These are phyloP conservation scores for Priapulus caudatus DNA, from an alignment of 2,888 invertebrate genomes.

Conservation along the genomic window DNA sequence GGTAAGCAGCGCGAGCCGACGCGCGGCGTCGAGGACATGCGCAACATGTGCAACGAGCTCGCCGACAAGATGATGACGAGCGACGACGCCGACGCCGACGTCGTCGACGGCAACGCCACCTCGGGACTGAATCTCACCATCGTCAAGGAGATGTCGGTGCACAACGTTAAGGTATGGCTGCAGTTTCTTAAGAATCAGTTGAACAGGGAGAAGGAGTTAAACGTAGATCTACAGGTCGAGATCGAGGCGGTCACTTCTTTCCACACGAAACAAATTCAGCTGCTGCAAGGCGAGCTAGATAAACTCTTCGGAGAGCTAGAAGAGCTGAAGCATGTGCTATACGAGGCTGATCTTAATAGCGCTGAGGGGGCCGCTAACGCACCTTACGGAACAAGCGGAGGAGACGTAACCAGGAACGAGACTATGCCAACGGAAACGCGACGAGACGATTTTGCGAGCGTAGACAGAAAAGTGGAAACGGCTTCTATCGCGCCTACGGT, in stretches of 20 bases:
- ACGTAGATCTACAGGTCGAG: neutral
- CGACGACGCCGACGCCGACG: neutral
- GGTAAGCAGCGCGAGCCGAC: no score
- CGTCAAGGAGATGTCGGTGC: neutral
- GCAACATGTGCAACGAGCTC: neutral
- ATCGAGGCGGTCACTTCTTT: neutral
- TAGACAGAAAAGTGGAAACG: no score
- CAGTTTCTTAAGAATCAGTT: neutral
- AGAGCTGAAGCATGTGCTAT: no score
- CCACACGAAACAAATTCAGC: conserved; percentile 1
- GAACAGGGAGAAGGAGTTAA: neutral
- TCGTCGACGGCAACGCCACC: neutral
- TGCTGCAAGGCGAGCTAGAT: neutral
- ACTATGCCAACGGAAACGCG: no score
- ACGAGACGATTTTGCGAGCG: no score
- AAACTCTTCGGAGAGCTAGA: neutral
- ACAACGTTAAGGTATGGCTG: conserved; percentile 1
- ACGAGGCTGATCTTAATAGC: no score
- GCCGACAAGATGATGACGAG: neutral
- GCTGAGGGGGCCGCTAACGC: no score
- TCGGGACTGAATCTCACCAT: neutral
- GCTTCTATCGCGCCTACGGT: no score
- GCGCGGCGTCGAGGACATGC: neutral
- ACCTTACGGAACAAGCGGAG: no score
- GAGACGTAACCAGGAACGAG: no score